Evolutionary conservation across 2,888 invertebrate genomes (phyloP), one percentile per base, ranked within the genome.

Genomic region (Hartigia nigra): DNA sequence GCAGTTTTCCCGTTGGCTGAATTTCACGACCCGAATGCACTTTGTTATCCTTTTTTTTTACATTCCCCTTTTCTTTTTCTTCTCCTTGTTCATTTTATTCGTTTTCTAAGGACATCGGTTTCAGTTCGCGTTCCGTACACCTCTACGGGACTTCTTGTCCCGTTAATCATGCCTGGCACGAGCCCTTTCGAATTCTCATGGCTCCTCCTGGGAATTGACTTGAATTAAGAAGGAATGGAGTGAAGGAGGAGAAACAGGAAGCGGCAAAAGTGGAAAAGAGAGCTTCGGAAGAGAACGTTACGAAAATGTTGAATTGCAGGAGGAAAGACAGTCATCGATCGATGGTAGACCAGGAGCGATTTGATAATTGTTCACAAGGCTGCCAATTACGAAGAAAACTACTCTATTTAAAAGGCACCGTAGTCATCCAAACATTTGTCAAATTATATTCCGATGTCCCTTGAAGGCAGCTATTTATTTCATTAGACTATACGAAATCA

Each of bases 31-130:
- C 12, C 55, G 34, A 55, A 77, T 77, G 55, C 74, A 74, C 74
- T 77, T 74, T 77, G 55, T 32, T 77, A 69, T 36, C 69, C 36
- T 75, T 70, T 70, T 70, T 36, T 31, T 69, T 69, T 14, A 74
- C 14, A 3, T n/a, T n/a, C 9, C 35, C 12, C 37, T 31, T 3
- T 32, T 34, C 70, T 70, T 36, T 75, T 37, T 77, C 35, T 39
- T 23, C 12, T n/a, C 35, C 12, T 12, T 12, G 34, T 14, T 75
- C 36, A 31, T 36, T 37, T 75, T 75, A 31, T 75, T 35, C 9
- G 72, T 12, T 72, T 34, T 12, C 31, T 12, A 70, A 75, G 74
- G 70, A 78, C 75, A 74, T 78, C 37, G 34, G 75, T 23, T 37
- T 75, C 75, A 11, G 14, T 12, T 34, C 37, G n/a, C 72, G 32